These are phyloP conservation scores for Calephelis nemesis DNA, from an alignment of 1,140 invertebrate genomes.

Conservation along the genomic window DNA sequence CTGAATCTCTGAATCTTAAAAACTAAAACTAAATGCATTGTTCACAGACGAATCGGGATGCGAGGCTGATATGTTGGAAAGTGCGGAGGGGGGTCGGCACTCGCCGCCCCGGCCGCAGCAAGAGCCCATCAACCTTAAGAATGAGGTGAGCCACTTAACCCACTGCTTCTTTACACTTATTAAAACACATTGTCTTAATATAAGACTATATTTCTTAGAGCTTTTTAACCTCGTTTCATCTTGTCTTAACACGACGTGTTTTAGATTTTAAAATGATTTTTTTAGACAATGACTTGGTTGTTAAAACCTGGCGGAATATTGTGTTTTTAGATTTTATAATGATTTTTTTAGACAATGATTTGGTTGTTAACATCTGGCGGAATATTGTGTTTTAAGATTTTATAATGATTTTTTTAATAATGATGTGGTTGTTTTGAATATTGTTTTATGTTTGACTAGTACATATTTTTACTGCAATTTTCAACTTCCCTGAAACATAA, in stretches of 20 bases:
- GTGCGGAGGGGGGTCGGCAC: conserved; percentile 79
- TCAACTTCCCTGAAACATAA: too few species aligned
- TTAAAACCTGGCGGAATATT: too few species aligned
- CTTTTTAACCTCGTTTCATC: conserved; percentile 20
- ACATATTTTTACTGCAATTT: too few species aligned
- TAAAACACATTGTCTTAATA: conserved; percentile 38
- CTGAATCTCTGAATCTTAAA: too few species aligned
- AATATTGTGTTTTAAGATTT: not conserved
- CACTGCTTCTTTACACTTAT: conserved; percentile 38
- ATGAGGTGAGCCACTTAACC: conserved; percentile 61
- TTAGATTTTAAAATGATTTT: conserved; percentile 8
- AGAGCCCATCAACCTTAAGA: conserved; percentile 72
- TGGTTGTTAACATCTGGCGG: too few species aligned
- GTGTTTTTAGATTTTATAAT: conserved; percentile 2
- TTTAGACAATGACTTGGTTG: not conserved
- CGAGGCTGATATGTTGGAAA: conserved; percentile 84
- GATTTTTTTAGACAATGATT: not conserved
- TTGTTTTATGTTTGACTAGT: too few species aligned
- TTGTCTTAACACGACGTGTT: conserved; percentile 12
- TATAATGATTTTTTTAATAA: not conserved
- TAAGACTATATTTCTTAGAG: conserved; percentile 22
- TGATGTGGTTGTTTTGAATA: too few species aligned
- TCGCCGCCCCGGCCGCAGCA: conserved; percentile 75
- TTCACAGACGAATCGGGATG: conserved; percentile 83
- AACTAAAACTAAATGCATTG: not conserved